Conservation (phyloP, 2,888 invertebrate genomes). For the Volucella inflata region DNA sequence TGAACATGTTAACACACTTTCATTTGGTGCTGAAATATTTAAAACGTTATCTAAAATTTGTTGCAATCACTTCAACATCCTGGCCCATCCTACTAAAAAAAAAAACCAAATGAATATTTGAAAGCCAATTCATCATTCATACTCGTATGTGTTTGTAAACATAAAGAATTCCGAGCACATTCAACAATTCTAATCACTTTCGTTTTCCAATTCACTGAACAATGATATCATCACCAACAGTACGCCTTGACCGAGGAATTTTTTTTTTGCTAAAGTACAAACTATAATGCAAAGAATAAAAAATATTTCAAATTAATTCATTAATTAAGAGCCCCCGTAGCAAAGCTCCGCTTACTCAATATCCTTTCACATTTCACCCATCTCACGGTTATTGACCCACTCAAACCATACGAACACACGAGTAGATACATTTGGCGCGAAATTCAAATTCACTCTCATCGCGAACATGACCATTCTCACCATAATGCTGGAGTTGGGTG, state of each 20-base stretch:
- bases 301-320: slow-evolving; percentile 9
- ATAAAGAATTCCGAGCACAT: not conserved
- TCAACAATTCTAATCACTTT: slow-evolving; percentile 12
- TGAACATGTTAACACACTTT: too few species aligned
- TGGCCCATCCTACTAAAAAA: too few species aligned
- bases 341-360: slow-evolving; percentile 19
- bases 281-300: too few species aligned
- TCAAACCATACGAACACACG: slow-evolving; percentile 17
- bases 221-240: not conserved
- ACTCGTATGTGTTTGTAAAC: too few species aligned
- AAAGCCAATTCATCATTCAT: too few species aligned
- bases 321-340: slow-evolving; percentile 8
- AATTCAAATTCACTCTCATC: slow-evolving; percentile 74
- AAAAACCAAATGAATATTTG: too few species aligned
- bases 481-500: not conserved
- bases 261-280: too few species aligned
- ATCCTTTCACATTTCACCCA: slow-evolving; percentile 44
- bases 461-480: slow-evolving; percentile 53
- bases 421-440: slow-evolving; percentile 31
- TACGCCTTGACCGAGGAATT: not conserved
- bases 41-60: too few species aligned
- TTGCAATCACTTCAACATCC: too few species aligned
- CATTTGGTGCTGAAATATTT: too few species aligned
- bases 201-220: slow-evolving; percentile 9
- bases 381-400: slow-evolving; percentile 60